A percentile compares a stretch with the other conserved stretches of the same genome.
phyloP scores from a whole-genome alignment of 2,888 invertebrate species.

The Xestia sexstrigata region DNA sequence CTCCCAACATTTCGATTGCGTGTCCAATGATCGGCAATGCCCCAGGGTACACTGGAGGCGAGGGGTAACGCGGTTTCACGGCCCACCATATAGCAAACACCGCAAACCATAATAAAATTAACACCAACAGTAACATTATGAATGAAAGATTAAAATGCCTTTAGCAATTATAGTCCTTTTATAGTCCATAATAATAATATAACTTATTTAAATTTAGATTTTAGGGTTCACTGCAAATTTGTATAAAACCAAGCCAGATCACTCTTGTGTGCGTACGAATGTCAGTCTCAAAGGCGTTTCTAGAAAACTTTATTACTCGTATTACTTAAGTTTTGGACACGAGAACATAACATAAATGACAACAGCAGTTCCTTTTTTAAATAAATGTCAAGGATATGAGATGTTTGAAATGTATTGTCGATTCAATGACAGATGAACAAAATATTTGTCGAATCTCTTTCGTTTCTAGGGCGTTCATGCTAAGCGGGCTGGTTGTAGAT shows the following conservation, averaged over 20 bases:
- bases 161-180: background rate
- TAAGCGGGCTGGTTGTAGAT: too few relatives aligned
- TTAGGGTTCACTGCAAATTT: background rate
- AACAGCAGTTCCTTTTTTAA: too few relatives aligned
- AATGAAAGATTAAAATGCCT: background rate
- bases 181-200: background rate
- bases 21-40: constrained; percentile 30
- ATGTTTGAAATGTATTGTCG: too few relatives aligned
- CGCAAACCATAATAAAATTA: constrained; percentile 5
- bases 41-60: constrained; percentile 19
- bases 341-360: too few relatives aligned
- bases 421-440: too few relatives aligned
- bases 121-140: background rate
- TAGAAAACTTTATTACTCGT: background rate
- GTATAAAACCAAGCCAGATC: background rate
- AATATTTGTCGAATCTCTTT: too few relatives aligned
- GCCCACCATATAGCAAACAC: constrained; percentile 14
- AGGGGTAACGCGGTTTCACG: background rate
- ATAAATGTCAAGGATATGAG: too few relatives aligned
- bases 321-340: too few relatives aligned
- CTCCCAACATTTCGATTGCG: background rate
- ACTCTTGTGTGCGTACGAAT: background rate
- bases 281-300: background rate
- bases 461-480: too few relatives aligned
- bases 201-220: background rate